A percentile compares a stretch with the other conserved stretches of the same genome.
Evolutionary conservation across 2,888 invertebrate genomes (phyloP).

Genomic region (Serrognathus titanus): DNA sequence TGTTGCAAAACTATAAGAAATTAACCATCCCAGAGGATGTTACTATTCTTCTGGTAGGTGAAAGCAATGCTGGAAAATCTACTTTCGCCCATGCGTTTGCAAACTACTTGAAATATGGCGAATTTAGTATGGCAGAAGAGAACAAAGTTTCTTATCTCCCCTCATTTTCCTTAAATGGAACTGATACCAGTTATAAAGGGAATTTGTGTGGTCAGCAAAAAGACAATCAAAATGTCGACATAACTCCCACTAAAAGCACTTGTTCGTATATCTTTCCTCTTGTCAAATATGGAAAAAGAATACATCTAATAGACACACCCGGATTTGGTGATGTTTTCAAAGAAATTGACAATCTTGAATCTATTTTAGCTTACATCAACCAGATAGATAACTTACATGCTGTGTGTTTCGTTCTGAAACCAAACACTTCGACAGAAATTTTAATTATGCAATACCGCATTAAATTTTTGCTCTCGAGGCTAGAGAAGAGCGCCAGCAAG

Average conservation of each 20-base stretch:
- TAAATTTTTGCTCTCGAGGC: constrained; percentile 37
- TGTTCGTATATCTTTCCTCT: constrained; percentile 61
- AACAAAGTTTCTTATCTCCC: constrained; percentile 31
- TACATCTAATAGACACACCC: constrained; percentile 42
- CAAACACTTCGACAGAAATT: constrained; percentile 34
- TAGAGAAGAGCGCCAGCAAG: constrained; percentile 39
- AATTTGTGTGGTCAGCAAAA: constrained; percentile 26
- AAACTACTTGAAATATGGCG: constrained; percentile 35
- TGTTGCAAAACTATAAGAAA: background rate
- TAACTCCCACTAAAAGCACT: constrained; percentile 39
- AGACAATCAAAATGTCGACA: constrained; percentile 18
- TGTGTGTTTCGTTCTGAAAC: constrained; percentile 37
- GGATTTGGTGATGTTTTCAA: constrained; percentile 34
- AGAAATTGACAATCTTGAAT: constrained; percentile 28
- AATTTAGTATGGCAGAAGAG: constrained; percentile 26
- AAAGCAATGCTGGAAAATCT: constrained; percentile 43
- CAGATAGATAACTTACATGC: constrained; percentile 37
- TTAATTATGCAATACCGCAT: constrained; percentile 40
- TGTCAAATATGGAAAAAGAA: constrained; percentile 16
- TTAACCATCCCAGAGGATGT: constrained; percentile 26
- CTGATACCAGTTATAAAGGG: constrained; percentile 28
- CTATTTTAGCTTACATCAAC: constrained; percentile 33
- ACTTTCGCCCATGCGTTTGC: constrained; percentile 42
- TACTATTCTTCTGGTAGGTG: constrained; percentile 40
- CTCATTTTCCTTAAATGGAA: constrained; percentile 32